phyloP scores from a whole-genome alignment of 2,797 vertebrate species.

The Hypotaenidia philippensis region DNA sequence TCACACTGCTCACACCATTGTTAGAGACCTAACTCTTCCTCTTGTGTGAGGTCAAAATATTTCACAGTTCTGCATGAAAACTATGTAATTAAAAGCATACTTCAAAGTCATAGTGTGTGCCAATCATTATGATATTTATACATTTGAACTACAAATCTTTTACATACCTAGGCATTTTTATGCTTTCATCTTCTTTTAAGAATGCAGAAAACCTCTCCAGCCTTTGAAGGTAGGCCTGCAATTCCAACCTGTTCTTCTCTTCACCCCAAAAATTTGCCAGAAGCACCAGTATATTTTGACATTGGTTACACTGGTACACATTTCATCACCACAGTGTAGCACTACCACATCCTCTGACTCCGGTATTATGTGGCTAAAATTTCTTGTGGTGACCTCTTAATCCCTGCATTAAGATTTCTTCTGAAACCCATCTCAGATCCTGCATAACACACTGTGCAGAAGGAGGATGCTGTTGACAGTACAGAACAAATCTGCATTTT shows the following conservation, averaged over 20 bases:
- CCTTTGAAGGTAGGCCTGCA: neutral
- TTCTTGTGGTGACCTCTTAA: neutral
- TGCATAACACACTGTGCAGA: neutral
- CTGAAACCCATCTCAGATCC: neutral
- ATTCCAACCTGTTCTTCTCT: neutral
- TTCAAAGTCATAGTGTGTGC: neutral
- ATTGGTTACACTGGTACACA: neutral
- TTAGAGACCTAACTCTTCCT: slow-evolving; percentile 13
- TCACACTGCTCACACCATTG: neutral
- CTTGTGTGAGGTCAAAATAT: slow-evolving; percentile 21
- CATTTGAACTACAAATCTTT: neutral
- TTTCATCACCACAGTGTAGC: neutral
- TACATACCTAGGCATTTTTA: neutral
- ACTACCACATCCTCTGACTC: neutral
- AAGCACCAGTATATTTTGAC: neutral
- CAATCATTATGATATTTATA: neutral
- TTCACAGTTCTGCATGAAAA: neutral
- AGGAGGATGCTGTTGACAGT: neutral
- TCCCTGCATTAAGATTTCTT: neutral
- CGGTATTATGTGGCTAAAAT: neutral
- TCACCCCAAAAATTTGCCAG: neutral
- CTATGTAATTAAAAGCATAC: slow-evolving; percentile 18
- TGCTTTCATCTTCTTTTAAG: neutral
- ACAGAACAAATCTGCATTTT: neutral
- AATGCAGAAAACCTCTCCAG: neutral